Evolutionary conservation across 2,888 invertebrate genomes (phyloP).

Genomic region (Micropterix aruncella): DNA sequence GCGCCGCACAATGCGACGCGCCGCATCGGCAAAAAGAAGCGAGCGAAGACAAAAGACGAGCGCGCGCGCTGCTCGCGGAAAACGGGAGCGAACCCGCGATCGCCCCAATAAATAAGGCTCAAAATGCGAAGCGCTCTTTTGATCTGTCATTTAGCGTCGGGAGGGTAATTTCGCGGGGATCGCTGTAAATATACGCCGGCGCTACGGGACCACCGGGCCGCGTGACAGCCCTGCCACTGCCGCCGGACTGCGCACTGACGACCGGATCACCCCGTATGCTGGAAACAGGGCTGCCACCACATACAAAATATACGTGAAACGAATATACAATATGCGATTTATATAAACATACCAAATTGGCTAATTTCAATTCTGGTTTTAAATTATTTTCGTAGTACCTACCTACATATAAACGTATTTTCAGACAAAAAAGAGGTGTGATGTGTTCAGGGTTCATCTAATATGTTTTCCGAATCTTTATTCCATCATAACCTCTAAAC

Average conservation of each 20-base stretch:
- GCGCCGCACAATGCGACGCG: neutral
- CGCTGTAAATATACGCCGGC: neutral
- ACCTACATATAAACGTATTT: too few species aligned
- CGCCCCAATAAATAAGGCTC: neutral
- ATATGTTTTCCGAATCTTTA: too few species aligned
- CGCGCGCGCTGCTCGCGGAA: neutral
- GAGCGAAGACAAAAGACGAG: neutral
- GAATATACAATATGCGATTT: too few species aligned
- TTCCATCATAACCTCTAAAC: too few species aligned
- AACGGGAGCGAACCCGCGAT: neutral
- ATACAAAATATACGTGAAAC: too few species aligned
- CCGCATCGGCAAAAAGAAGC: neutral
- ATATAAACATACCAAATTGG: too few species aligned
- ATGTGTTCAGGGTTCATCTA: too few species aligned
- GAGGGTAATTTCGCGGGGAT: neutral
- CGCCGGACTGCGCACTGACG: neutral
- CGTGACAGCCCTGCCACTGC: neutral
- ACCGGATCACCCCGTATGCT: neutral
- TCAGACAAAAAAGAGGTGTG: too few species aligned
- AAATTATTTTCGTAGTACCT: too few species aligned
- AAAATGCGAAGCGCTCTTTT: neutral
- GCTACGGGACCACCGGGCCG: neutral
- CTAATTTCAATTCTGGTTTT: too few species aligned
- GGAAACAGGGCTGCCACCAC: neutral
- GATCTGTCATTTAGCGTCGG: neutral